phyloP scores from a whole-genome alignment of 1,140 invertebrate genomes.

The Magallana angulata region DNA sequence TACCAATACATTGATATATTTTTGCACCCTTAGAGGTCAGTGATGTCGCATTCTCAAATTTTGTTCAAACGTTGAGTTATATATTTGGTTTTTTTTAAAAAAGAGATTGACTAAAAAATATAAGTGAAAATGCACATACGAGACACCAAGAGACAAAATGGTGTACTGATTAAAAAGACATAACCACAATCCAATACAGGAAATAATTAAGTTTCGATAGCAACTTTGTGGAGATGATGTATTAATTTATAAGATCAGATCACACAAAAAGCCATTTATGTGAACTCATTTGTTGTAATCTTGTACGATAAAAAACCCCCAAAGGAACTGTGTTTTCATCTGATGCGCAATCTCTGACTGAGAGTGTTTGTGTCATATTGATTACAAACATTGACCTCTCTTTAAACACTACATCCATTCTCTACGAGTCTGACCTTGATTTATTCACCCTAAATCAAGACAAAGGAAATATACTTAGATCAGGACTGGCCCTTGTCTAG shows the following conservation, averaged over 20 bases:
- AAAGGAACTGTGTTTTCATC: too few relatives aligned
- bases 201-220: not conserved
- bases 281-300: too few relatives aligned
- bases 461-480: not conserved
- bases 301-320: too few relatives aligned
- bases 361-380: conserved; percentile 6
- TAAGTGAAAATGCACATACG: too few relatives aligned
- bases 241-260: not conserved
- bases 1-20: too few relatives aligned
- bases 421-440: not conserved
- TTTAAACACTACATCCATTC: not conserved
- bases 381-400: conserved; percentile 21
- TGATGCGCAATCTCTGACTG: not conserved
- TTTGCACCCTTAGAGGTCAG: too few relatives aligned
- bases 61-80: too few relatives aligned
- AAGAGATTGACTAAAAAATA: too few relatives aligned
- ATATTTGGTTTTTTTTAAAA: too few relatives aligned
- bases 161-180: not conserved
- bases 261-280: too few relatives aligned
- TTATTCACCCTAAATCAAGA: conserved; percentile 1
- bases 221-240: not conserved
- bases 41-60: too few relatives aligned
- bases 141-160: not conserved
- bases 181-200: not conserved
- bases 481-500: too few relatives aligned